phyloP scores from a whole-genome alignment of 1,140 invertebrate genomes.

The Melitaea cinxia region DNA sequence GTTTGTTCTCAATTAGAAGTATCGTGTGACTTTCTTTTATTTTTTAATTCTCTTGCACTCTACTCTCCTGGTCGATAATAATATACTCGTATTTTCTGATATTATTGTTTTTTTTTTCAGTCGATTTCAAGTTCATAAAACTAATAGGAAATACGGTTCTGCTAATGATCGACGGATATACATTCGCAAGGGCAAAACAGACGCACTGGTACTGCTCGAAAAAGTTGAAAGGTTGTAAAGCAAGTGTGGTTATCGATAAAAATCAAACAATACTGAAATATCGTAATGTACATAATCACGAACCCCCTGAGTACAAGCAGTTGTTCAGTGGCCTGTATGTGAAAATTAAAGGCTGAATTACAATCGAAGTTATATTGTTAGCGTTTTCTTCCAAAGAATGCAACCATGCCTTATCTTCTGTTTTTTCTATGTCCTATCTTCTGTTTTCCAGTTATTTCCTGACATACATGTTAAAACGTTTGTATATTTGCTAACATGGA shows the following conservation, averaged over 20 bases:
- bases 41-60: too few relatives aligned
- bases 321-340: constrained; percentile 29
- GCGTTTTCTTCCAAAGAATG: too few relatives aligned
- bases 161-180: constrained; percentile 47
- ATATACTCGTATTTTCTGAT: too few relatives aligned
- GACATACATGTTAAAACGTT: too few relatives aligned
- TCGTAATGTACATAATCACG: constrained; percentile 36
- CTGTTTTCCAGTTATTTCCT: too few relatives aligned
- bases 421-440: too few relatives aligned
- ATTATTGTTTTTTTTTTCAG: constrained; percentile 18
- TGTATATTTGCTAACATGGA: too few relatives aligned
- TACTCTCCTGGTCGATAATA: too few relatives aligned
- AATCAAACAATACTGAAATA: constrained; percentile 25
- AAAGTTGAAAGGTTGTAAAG: constrained; percentile 48
- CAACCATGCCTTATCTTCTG: too few relatives aligned
- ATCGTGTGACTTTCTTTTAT: too few relatives aligned
- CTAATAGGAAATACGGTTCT: constrained; percentile 34
- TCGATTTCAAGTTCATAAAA: constrained; percentile 37
- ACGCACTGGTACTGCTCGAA: constrained; percentile 56
- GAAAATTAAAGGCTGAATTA: constrained; percentile 18
- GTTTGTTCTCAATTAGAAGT: too few relatives aligned
- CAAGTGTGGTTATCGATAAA: constrained; percentile 35
- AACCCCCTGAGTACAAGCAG: constrained; percentile 39
- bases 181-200: constrained; percentile 40
- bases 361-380: not conserved